Evolutionary conservation across 2,797 vertebrate genomes (phyloP).

Genomic region (Halcyon leucocephala): DNA sequence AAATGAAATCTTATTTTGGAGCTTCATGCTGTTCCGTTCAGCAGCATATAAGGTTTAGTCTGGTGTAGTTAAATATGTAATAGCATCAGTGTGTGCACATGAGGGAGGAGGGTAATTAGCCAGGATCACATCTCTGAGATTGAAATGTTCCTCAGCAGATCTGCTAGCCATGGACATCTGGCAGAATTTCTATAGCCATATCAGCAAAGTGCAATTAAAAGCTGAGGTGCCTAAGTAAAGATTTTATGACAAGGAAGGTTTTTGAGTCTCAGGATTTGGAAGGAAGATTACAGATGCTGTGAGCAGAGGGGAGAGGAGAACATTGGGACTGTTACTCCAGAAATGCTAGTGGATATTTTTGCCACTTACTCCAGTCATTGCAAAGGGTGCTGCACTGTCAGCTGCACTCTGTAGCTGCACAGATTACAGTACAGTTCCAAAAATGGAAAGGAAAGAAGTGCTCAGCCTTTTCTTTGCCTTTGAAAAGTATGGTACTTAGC

Average conservation of each 20-base stretch:
- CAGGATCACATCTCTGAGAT: background rate
- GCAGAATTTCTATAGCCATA: background rate
- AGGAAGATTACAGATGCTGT: background rate
- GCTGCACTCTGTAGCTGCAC: slow-evolving; percentile 25
- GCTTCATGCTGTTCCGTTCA: background rate
- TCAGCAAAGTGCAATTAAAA: background rate
- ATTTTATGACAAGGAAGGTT: background rate
- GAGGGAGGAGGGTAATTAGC: background rate
- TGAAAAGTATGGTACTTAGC: slow-evolving; percentile 32
- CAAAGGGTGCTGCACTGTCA: slow-evolving; percentile 10
- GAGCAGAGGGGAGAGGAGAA: background rate
- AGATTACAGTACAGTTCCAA: slow-evolving; percentile 35
- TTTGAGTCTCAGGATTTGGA: slow-evolving; percentile 16
- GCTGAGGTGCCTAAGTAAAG: background rate
- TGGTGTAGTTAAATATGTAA: background rate
- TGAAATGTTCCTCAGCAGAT: slow-evolving; percentile 11
- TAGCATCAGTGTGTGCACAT: background rate
- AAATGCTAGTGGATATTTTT: slow-evolving; percentile 22
- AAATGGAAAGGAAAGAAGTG: slow-evolving; percentile 53
- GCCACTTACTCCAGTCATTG: background rate
- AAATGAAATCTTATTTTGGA: background rate
- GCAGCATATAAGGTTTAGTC: background rate
- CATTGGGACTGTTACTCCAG: background rate
- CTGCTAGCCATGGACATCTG: background rate
- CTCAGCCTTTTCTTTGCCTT: slow-evolving; percentile 39